Conservation (phyloP, 2,888 invertebrate genomes). For the Acrocera orbiculus region DNA sequence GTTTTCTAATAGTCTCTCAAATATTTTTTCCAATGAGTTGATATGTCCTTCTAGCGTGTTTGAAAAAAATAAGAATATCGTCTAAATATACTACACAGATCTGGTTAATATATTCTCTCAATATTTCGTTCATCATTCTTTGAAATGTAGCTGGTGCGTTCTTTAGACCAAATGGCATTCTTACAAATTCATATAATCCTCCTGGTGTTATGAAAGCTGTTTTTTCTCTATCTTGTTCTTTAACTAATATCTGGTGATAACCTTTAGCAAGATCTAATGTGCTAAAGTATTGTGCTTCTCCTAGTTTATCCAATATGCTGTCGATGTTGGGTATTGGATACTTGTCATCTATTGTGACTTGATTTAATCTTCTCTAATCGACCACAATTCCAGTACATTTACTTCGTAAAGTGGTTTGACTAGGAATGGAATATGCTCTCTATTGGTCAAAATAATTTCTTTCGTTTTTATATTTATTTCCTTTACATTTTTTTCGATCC, state of each 20-base stretch:
- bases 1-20: conserved; percentile 1
- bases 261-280: conserved; percentile 9
- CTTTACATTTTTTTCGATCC: too few species aligned
- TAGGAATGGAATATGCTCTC: too few species aligned
- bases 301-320: conserved; percentile 6
- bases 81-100: conserved; percentile 7
- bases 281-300: conserved; percentile 9
- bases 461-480: too few species aligned
- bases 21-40: conserved; percentile 6
- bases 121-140: conserved; percentile 7
- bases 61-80: conserved; percentile 8
- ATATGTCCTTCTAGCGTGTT: conserved; percentile 9
- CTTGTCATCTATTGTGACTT: conserved; percentile 8
- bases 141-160: conserved; percentile 9
- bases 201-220: conserved; percentile 10
- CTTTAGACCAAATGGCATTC: conserved; percentile 10
- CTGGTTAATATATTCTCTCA: conserved; percentile 6
- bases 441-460: too few species aligned
- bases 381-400: conserved; percentile 7
- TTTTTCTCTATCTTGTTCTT: conserved; percentile 8
- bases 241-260: conserved; percentile 5
- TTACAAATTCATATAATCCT: conserved; percentile 9
- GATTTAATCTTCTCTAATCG: conserved; percentile 8
- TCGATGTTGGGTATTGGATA: conserved; percentile 8
- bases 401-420: too few species aligned